Conservation (phyloP, 2,888 invertebrate genomes). For the Drosophila atripex region DNA sequence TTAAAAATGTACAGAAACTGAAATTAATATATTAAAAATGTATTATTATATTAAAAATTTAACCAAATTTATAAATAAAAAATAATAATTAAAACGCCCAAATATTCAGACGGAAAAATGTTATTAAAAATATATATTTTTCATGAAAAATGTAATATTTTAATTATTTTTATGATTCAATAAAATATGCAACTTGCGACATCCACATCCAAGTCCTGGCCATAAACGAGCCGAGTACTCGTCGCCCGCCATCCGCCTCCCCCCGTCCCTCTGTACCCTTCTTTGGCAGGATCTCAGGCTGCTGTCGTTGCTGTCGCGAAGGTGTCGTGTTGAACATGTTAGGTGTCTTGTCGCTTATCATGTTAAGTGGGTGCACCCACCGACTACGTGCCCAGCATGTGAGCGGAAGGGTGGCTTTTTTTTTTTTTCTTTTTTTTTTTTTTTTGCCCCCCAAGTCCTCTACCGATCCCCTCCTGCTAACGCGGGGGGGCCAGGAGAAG, state of each 20-base stretch:
- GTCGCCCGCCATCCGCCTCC: slow-evolving; percentile 8
- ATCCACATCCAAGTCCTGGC: slow-evolving; percentile 17
- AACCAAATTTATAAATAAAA: no score
- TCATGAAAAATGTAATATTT: not conserved
- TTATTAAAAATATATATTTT: no score
- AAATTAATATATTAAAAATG: no score
- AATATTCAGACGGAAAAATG: not conserved
- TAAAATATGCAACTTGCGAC: not conserved
- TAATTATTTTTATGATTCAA: no score
- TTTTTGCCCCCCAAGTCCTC: not conserved
- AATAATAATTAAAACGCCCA: no score
- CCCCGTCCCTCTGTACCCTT: not conserved
- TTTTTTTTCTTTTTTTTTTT: not conserved
- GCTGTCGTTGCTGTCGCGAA: slow-evolving; percentile 67
- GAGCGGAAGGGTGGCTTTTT: slow-evolving; percentile 19
- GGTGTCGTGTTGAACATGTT: slow-evolving; percentile 79
- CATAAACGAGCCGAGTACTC: slow-evolving; percentile 38
- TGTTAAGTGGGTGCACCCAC: slow-evolving; percentile 75
- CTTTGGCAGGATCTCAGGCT: slow-evolving; percentile 40
- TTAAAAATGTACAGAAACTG: no score
- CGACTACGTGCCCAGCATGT: slow-evolving; percentile 70
- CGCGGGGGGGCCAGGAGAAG: not conserved
- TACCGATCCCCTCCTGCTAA: not conserved
- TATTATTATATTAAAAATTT: no score
- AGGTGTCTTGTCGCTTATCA: slow-evolving; percentile 79